These are phyloP conservation scores for Pollenia griseotomentosa DNA, from an alignment of 2,888 invertebrate species.

Conservation along the genomic window DNA sequence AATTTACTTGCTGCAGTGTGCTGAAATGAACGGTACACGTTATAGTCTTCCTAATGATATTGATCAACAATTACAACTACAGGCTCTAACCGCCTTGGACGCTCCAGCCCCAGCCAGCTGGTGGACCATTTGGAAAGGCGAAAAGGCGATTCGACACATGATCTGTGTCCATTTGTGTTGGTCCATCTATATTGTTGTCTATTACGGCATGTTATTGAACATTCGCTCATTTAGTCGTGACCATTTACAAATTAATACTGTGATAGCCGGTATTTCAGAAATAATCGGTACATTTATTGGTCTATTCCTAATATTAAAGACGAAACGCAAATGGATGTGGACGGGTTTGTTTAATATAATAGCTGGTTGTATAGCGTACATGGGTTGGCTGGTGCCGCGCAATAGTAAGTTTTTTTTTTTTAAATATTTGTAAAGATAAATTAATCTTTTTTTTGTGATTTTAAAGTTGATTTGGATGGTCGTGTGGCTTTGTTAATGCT, in stretches of 20 bases:
- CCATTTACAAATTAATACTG: conserved; percentile 84
- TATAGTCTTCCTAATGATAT: conserved; percentile 83
- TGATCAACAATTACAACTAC: conserved; percentile 83
- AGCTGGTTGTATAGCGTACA: conserved; percentile 82
- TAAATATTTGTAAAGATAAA: neutral
- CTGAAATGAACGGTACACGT: conserved; percentile 83
- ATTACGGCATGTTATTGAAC: conserved; percentile 85
- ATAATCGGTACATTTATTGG: conserved; percentile 83
- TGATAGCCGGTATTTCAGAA: conserved; percentile 83
- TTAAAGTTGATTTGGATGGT: conserved; percentile 79
- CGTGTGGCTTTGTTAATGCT: conserved; percentile 83
- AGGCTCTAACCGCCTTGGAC: conserved; percentile 83
- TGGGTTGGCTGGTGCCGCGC: conserved; percentile 83
- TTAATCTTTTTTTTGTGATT: conserved; percentile 5
- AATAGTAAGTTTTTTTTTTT: conserved; percentile 77
- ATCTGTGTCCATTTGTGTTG: conserved; percentile 83
- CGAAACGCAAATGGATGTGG: conserved; percentile 83
- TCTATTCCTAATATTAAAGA: conserved; percentile 82
- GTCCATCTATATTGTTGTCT: conserved; percentile 84
- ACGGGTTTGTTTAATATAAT: conserved; percentile 83
- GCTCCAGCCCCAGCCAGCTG: conserved; percentile 83
- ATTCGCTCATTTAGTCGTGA: conserved; percentile 84
- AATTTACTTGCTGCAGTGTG: conserved; percentile 80
- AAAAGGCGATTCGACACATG: conserved; percentile 82
- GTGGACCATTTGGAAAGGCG: conserved; percentile 84